These are phyloP conservation scores for Chromobotia macracanthus DNA, from an alignment of 2,797 vertebrate species.

Conservation along the genomic window DNA sequence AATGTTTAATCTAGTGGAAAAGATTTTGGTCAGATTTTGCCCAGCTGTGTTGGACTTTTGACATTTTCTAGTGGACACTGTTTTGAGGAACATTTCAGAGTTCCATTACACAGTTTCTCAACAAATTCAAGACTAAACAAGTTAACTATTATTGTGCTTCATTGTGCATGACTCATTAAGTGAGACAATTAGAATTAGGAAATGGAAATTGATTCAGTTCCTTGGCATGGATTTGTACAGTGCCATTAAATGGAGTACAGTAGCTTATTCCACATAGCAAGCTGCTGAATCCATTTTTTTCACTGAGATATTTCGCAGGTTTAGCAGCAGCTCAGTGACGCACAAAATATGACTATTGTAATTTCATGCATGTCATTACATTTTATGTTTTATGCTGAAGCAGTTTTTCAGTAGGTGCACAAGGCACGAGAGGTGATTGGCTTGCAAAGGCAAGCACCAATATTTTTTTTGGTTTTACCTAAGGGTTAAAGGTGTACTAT, in stretches of 20 bases:
- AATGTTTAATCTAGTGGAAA: conserved; percentile 54
- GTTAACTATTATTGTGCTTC: conserved; percentile 2
- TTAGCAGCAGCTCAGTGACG: neutral
- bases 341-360: neutral
- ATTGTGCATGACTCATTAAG: neutral
- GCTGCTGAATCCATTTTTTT: neutral
- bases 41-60: conserved; percentile 6
- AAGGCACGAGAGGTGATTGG: neutral
- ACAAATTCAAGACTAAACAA: conserved; percentile 7
- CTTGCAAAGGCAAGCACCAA: too few species aligned
- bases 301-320: neutral
- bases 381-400: neutral
- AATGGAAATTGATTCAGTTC: neutral
- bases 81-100: neutral
- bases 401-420: neutral
- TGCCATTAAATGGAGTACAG: neutral
- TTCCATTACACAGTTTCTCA: neutral
- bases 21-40: conserved; percentile 23
- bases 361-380: neutral
- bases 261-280: neutral
- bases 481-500: too few species aligned
- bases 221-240: neutral
- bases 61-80: conserved; percentile 16
- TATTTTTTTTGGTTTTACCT: too few species aligned
- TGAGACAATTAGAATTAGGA: neutral